Percentiles rank a stretch among this genome's conserved stretches.
These are phyloP conservation scores for Eulemur rufifrons DNA, from an alignment of 2,113 vertebrate species.

Conservation along the genomic window DNA sequence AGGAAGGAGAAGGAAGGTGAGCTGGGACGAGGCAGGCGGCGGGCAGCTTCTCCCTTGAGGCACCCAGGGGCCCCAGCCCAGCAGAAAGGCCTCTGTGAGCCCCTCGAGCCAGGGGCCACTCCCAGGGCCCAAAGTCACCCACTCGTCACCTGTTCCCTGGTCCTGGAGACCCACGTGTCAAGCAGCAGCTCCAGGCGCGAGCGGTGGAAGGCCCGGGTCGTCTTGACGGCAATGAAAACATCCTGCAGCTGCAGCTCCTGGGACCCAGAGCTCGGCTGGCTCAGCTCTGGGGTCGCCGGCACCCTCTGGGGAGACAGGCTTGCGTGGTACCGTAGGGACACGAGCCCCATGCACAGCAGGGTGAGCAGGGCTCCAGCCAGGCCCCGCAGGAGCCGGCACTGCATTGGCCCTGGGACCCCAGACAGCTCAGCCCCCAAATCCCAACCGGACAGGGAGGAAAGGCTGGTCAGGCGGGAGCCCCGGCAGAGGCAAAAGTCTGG, in stretches of 20 bases:
- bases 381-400: conserved; percentile 65
- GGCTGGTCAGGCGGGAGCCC: neutral
- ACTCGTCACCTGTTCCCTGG: conserved; percentile 84
- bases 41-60: neutral
- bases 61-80: neutral
- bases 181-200: conserved; percentile 91
- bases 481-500: neutral
- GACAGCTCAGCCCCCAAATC: conserved; percentile 21
- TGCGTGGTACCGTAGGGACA: conserved; percentile 57
- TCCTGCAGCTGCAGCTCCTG: conserved; percentile 81
- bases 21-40: neutral
- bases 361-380: conserved; percentile 69
- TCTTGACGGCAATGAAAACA: conserved; percentile 93
- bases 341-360: conserved; percentile 64
- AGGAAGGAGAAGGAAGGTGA: neutral
- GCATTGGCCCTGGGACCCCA: conserved; percentile 61
- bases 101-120: neutral
- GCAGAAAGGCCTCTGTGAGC: neutral
- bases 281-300: neutral
- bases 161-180: conserved; percentile 93
- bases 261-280: neutral
- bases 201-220: conserved; percentile 90
- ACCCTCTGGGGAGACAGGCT: neutral
- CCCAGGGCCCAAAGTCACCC: neutral
- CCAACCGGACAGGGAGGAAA: neutral